A percentile compares a stretch with the other conserved stretches of the same genome.
Conservation (phyloP, 2,888 invertebrate genomes). For the Agriotes lineatus region DNA sequence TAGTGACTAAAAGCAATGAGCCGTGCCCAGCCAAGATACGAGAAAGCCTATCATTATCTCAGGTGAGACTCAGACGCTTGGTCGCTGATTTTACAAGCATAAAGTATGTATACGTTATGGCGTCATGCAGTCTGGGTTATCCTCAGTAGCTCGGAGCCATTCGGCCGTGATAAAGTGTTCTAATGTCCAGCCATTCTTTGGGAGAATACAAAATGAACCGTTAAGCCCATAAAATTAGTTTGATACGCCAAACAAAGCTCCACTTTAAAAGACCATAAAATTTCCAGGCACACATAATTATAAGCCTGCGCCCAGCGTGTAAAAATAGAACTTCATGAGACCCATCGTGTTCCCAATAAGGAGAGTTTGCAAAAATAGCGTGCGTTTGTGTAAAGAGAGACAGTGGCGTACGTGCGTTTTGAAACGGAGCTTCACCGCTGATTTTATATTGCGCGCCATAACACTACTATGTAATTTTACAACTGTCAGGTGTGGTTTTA, state of each 20-base stretch:
- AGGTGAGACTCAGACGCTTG: constrained; percentile 25
- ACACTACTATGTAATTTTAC: too few relatives aligned
- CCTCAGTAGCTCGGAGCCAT: constrained; percentile 21
- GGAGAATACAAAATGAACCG: constrained; percentile 30
- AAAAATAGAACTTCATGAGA: constrained; percentile 3
- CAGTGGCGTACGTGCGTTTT: neutral
- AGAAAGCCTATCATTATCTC: constrained; percentile 32
- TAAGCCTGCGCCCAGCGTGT: neutral
- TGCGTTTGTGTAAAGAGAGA: neutral
- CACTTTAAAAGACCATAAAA: constrained; percentile 13
- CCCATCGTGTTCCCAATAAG: neutral
- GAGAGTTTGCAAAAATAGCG: neutral
- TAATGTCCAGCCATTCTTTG: constrained; percentile 10
- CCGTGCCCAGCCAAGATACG: constrained; percentile 22
- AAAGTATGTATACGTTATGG: constrained; percentile 25
- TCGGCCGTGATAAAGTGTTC: constrained; percentile 7
- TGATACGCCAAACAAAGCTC: constrained; percentile 16
- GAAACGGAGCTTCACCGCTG: neutral
- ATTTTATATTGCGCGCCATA: too few relatives aligned
- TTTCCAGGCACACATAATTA: neutral
- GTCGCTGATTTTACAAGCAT: constrained; percentile 24
- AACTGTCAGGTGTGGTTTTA: too few relatives aligned
- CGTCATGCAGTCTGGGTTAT: constrained; percentile 37
- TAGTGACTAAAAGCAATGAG: constrained; percentile 27
- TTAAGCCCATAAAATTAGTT: constrained; percentile 33